Evolutionary conservation across 1,140 invertebrate genomes (phyloP), one percentile per base, ranked within the genome.

Genomic region (Dendroctonus valens): DNA sequence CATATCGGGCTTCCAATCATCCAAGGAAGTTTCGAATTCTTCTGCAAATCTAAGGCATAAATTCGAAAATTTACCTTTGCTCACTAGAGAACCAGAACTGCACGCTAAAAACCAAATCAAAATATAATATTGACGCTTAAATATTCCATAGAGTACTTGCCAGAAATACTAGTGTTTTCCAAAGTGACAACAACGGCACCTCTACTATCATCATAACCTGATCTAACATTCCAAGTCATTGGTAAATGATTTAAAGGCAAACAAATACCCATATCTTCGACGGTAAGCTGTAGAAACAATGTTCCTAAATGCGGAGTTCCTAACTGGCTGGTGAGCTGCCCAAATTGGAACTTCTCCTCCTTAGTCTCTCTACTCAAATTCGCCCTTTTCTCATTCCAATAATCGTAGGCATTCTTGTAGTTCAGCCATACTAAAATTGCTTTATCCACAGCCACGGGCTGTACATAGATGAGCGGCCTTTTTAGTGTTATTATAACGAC

Each of bases 381-480:
- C 0, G 91, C 87, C 15, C 95, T 80, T 79, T 98, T 96, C 76
- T 98, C 96, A 70, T 94, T 96, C 96, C 96, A 99, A 80, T 98
- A 98, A 76, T 98, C 96, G 75, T 98, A 98, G 0, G 96, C 96
- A 80, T 97, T 98, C 80, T 97, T 97, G 76, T 98, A 99, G 80
- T 98, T 98, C 49, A 98, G 81, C 96, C 96, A 98, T 7, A 98
- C 95, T 0, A 98, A 83, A 66, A 99, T 96, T 38, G 96, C 96
- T 78, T 93, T 93, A 78, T 99, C 96, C 44, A 99, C 91, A 5
- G 96, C 95, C 72, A 95, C 86, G 0, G 96, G 96, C 80, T 98
- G 96, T 42, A 97, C 89, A 78, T 97, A 97, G 60, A 99, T 89
- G 52, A 98, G 82, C 0, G 96, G 96, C 55, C 95, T 81, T 73